Evolutionary conservation across 2,797 vertebrate species (phyloP).

Genomic region (Cossypha dichroa): DNA sequence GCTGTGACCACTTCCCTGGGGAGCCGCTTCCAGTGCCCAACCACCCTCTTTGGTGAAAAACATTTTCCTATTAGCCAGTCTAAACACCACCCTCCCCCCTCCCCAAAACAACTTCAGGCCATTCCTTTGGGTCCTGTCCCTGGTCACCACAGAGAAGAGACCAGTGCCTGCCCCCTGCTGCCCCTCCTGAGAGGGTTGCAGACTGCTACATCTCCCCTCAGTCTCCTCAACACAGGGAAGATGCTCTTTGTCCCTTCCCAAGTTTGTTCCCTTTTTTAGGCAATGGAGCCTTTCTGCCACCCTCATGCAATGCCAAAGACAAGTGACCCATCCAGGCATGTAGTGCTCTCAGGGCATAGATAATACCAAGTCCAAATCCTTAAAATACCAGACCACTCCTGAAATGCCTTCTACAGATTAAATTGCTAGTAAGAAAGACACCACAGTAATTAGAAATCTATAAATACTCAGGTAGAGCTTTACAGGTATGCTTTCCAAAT

Average conservation of each 20-base stretch:
- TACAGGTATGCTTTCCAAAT: background rate
- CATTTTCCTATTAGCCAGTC: accelerated
- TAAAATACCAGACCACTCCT: background rate
- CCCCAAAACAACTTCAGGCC: background rate
- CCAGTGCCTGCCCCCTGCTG: background rate
- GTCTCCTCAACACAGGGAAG: background rate
- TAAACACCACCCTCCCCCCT: background rate
- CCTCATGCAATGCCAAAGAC: background rate
- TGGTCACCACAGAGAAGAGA: background rate
- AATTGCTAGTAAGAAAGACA: background rate
- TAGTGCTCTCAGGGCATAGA: background rate
- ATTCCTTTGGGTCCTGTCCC: accelerated
- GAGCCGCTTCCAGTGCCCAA: background rate
- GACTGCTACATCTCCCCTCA: background rate
- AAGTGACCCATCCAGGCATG: background rate
- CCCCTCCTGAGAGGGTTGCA: background rate
- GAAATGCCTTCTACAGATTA: background rate
- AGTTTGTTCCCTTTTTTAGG: background rate
- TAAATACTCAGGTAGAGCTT: background rate
- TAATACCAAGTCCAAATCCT: background rate
- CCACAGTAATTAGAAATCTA: background rate
- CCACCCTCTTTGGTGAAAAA: accelerated
- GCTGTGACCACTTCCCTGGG: background rate
- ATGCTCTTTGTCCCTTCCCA: background rate
- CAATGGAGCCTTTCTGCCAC: background rate